Percentiles rank a stretch among this genome's conserved stretches.
Conservation (phyloP, 2,888 invertebrate species). For the Cheilosia vernalis region DNA sequence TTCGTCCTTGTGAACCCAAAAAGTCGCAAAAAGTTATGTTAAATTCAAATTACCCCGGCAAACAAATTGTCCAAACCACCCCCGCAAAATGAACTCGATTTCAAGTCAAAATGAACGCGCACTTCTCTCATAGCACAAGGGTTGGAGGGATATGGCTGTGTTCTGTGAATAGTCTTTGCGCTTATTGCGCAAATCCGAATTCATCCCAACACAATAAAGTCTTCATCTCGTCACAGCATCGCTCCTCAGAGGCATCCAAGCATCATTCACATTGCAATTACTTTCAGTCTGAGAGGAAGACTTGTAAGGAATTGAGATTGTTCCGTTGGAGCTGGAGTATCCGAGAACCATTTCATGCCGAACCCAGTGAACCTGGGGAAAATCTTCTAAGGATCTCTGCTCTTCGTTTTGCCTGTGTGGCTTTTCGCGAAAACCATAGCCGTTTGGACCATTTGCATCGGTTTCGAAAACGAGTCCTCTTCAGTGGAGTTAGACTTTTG, state of each 20-base stretch:
- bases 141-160: background rate
- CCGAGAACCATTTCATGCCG: constrained; percentile 65
- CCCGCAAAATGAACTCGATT: constrained; percentile 41
- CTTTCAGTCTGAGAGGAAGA: constrained; percentile 58
- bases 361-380: constrained; percentile 67
- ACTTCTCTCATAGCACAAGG: background rate
- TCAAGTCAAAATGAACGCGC: constrained; percentile 50
- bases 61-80: constrained; percentile 27
- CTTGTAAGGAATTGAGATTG: constrained; percentile 55
- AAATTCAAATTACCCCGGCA: constrained; percentile 29
- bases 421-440: constrained; percentile 55
- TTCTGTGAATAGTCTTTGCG: background rate
- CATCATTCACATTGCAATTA: constrained; percentile 65
- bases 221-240: constrained; percentile 49
- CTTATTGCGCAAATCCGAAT: constrained; percentile 60
- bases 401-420: constrained; percentile 26
- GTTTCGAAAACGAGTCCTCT: constrained; percentile 50
- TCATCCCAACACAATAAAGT: constrained; percentile 17
- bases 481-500: constrained; percentile 65
- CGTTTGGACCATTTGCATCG: constrained; percentile 63
- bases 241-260: constrained; percentile 32
- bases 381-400: constrained; percentile 39
- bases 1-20: too few relatives aligned
- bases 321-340: constrained; percentile 45
- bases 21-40: background rate